These are phyloP conservation scores for Triplophysa siluroides DNA, from an alignment of 2,113 vertebrate genomes.

Conservation along the genomic window DNA sequence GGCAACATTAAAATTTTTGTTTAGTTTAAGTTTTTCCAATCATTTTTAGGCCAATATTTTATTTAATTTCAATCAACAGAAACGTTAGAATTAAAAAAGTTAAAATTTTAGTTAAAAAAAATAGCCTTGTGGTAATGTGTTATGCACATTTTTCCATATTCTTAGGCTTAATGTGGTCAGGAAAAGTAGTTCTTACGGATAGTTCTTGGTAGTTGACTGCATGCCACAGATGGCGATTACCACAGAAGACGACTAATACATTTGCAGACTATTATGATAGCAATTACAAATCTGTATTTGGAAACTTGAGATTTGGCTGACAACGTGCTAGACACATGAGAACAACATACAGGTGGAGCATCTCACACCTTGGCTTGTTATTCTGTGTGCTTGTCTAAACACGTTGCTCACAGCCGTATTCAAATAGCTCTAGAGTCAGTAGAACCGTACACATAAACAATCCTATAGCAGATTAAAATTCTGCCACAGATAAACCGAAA, in stretches of 20 bases:
- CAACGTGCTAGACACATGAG: constrained; percentile 19
- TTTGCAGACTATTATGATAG: background rate
- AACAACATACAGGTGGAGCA: constrained; percentile 27
- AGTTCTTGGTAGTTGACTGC: too few relatives aligned
- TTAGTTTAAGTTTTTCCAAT: too few relatives aligned
- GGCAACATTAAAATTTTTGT: too few relatives aligned
- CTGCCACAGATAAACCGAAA: background rate
- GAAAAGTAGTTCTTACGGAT: too few relatives aligned
- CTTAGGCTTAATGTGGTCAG: too few relatives aligned
- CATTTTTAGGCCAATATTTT: too few relatives aligned
- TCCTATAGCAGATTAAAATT: background rate
- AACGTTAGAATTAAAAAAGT: too few relatives aligned
- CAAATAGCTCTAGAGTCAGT: background rate
- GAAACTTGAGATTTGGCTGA: constrained; percentile 5
- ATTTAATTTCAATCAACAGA: too few relatives aligned
- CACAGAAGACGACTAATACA: background rate
- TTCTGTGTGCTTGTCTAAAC: constrained; percentile 37
- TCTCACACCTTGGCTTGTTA: constrained; percentile 29
- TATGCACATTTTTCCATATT: background rate
- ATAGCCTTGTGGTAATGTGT: background rate
- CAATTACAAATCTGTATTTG: background rate
- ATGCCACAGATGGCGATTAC: too few relatives aligned
- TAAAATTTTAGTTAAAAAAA: too few relatives aligned
- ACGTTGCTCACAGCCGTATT: background rate
- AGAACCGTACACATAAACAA: background rate